Base-by-base conservation (phyloP, 2,797 vertebrate genomes). In the Oreonectes daqikongensis region DNA sequence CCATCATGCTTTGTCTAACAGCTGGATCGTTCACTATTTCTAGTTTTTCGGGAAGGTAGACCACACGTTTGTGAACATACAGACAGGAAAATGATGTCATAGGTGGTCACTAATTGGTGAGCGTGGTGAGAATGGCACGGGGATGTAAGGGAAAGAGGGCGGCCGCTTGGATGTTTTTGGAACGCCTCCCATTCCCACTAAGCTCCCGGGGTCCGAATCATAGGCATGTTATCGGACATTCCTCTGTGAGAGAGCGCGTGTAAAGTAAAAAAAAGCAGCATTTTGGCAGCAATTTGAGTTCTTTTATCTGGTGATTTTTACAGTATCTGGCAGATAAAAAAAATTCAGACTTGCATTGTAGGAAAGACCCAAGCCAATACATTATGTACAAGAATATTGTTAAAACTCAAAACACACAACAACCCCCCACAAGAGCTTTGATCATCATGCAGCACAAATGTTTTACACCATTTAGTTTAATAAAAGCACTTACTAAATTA, bases 1-100 rank as follows among this genome's bases (percentile, higher is more conserved):
- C 94, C 95, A 96, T 95, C 94, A 92, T 85, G 85, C 60, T 67
- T 80, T 85, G 84, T 86, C 82, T 61, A 89, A 86, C 96, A 96
- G 95, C 95, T 96, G 95, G 87, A 83, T 70, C 63, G 2, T 60
- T 9, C 20, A 35, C 18, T 75, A 30, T 52, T 18, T 64, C 24
- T n/a, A n/a, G n/a, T n/a, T n/a, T n/a, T n/a, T n/a, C n/a, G n/a
- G n/a, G n/a, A n/a, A n/a, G 83, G 84, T 64, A 86, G 86, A 26
- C 11, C 85, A 88, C 84, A 89, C 89, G 88, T 87, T 85, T 86
- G 85, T 89, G 89, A 88, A 86, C 84, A 84, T 80, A 81, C 86
- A 65, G 81, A 76, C 53, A 89, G 87, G 88, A 90, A n/a, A 88
- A 85, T 90, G 82, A 90, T 90, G 88, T 92, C 90, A 90, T 84